phyloP scores from a whole-genome alignment of 2,888 invertebrate species.

The Chalcosyrphus nemorum region DNA sequence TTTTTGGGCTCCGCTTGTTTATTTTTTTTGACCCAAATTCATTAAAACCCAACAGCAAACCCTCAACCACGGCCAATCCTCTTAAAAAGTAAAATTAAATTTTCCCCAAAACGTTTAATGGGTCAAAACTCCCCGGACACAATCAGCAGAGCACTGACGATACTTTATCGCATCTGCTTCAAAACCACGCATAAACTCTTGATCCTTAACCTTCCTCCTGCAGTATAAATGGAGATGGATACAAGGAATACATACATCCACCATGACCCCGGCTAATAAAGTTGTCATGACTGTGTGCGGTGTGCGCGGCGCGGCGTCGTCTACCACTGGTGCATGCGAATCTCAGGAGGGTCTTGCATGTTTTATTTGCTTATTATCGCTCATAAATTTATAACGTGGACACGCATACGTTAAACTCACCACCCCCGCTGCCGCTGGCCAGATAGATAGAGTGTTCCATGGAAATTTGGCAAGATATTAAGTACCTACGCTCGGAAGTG shows the following conservation, averaged over 20 bases:
- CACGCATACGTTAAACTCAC: constrained; percentile 7
- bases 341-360: constrained; percentile 40
- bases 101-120: constrained; percentile 27
- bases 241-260: constrained; percentile 32
- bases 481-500: constrained; percentile 43
- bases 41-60: neutral
- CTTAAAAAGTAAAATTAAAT: constrained; percentile 39
- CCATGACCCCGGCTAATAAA: constrained; percentile 66
- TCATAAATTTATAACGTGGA: constrained; percentile 52
- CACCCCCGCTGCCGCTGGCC: neutral
- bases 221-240: constrained; percentile 16
- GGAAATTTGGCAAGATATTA: constrained; percentile 10
- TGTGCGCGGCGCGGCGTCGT: neutral
- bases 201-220: constrained; percentile 31
- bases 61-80: neutral
- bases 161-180: constrained; percentile 30
- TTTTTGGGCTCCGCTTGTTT: neutral
- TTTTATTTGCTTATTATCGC: constrained; percentile 58
- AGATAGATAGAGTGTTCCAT: neutral
- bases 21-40: constrained; percentile 13
- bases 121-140: constrained; percentile 15
- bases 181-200: neutral
- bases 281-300: constrained; percentile 12
- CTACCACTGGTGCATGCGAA: neutral
- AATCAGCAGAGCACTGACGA: constrained; percentile 4